These are phyloP conservation scores for Myoxocephalus aenaeus DNA, from an alignment of 2,797 vertebrate genomes.

Conservation along the genomic window DNA sequence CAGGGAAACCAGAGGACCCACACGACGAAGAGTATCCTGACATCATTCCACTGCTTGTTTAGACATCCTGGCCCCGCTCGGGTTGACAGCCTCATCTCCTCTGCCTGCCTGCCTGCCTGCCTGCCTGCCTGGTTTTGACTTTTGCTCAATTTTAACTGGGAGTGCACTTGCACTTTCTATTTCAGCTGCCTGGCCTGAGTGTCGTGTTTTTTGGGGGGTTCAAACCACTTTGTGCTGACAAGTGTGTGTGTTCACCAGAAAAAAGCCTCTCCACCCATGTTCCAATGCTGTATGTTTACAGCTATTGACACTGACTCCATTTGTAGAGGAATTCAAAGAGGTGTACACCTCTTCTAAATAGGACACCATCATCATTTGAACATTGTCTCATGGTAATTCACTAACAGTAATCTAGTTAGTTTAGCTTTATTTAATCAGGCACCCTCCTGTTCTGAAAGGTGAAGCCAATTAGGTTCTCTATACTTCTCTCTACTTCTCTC, in stretches of 20 bases:
- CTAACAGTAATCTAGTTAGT: not conserved
- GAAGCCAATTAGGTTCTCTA: not conserved
- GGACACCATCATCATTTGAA: not conserved
- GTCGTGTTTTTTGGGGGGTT: not conserved
- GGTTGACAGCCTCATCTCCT: not conserved
- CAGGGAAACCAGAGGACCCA: conserved; percentile 1
- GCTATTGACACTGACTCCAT: not conserved
- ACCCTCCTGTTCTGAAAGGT: not conserved
- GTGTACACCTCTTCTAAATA: not conserved
- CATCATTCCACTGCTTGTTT: not conserved
- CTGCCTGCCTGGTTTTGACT: not conserved
- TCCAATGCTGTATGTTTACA: not conserved
- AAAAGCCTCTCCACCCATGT: not conserved
- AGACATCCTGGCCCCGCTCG: not conserved
- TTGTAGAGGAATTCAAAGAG: not conserved
- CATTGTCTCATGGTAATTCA: not conserved
- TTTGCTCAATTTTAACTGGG: not conserved
- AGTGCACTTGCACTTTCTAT: not conserved
- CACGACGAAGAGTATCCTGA: not conserved
- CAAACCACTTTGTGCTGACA: not conserved
- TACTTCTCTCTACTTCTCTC: not conserved
- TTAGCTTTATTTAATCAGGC: not conserved
- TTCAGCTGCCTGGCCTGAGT: not conserved
- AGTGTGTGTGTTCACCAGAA: not conserved
- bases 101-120: not conserved